Base-by-base conservation (phyloP, 2,797 vertebrate genomes). In the Dromococcyx pavoninus region DNA sequence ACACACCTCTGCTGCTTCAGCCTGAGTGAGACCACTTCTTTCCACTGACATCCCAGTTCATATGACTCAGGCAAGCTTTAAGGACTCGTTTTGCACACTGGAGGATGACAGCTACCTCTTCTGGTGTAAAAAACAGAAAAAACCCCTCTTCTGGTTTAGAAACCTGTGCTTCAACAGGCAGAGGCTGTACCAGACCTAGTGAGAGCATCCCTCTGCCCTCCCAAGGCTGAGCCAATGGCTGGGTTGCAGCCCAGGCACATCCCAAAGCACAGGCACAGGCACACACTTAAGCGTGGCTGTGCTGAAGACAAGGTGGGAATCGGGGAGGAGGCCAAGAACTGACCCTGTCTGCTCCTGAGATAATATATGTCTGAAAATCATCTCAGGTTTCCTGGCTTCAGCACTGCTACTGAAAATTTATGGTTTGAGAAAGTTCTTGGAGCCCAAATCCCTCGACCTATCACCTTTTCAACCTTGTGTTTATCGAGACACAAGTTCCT, bases 391-490 rank as follows among this genome's bases (percentile, higher is more conserved):
- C 96, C 58, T 69, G 95, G 92, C 92, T 95, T 91, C 95, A 92
- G 90, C 8, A 13, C 39, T 3, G 32, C 96, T 95, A 79, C 88
- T 70, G 96, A 96, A 97, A 97, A 97, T 98, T 97, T 97, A 98
- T 91, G 95, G 95, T 91, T 97, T 98, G 97, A 97, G 97, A 98
- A 97, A 97, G 96, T 97, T 95, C 97, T 97, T 93, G 84, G 72
- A 95, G 97, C 89, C 93, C 43, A 58, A 82, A 85, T 97, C 95
- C 78, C 93, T 96, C 18, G 72, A 97, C 95, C 88, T 95, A 51
- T 87, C 77, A 78, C 93, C 86, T 96, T 60, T 79, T 85, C 27
- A 83, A 82, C 96, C 89, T 93, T 28, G 33, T 97, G 94, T 95
- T 98, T 97, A 97, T 97, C 96, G 17, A 95, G 91, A 96, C 92